These are phyloP conservation scores for Acrocera orbiculus DNA, from an alignment of 2,888 invertebrate species.

Conservation along the genomic window DNA sequence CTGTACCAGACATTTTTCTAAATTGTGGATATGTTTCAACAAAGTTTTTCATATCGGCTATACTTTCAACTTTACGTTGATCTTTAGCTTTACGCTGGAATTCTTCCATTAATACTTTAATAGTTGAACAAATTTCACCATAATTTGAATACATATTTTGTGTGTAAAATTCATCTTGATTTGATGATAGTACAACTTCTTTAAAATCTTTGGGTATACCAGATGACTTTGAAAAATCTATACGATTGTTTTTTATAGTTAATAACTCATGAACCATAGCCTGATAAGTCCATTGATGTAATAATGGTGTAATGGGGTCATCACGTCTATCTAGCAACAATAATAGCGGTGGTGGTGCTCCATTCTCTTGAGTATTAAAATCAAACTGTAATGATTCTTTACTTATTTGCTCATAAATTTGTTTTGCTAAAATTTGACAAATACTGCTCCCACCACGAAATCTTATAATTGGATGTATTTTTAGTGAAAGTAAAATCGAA, in stretches of 20 bases:
- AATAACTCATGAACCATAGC: slow-evolving; percentile 99
- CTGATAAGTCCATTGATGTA: slow-evolving; percentile 99
- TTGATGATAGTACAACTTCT: slow-evolving; percentile 85
- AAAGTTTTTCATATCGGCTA: slow-evolving; percentile 96
- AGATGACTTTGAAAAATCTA: slow-evolving; percentile 68
- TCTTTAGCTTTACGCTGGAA: slow-evolving; percentile 91
- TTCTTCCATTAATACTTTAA: slow-evolving; percentile 93
- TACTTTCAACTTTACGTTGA: slow-evolving; percentile 94
- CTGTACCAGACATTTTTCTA: slow-evolving; percentile 90
- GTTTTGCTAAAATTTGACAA: slow-evolving; percentile 69
- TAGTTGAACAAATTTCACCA: slow-evolving; percentile 95
- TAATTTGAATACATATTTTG: slow-evolving; percentile 91
- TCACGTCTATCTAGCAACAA: slow-evolving; percentile 83
- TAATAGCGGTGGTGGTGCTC: slow-evolving; percentile 58
- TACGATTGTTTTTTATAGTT: slow-evolving; percentile 83
- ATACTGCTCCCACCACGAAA: slow-evolving; percentile 76
- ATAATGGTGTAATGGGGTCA: slow-evolving; percentile 88
- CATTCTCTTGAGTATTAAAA: slow-evolving; percentile 43
- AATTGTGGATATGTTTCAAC: slow-evolving; percentile 97
- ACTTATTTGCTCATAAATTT: slow-evolving; percentile 64
- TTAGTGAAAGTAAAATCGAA: slow-evolving; percentile 73
- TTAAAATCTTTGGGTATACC: slow-evolving; percentile 75
- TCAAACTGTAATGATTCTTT: slow-evolving; percentile 80
- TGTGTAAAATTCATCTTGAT: slow-evolving; percentile 95
- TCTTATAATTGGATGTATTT: slow-evolving; percentile 74